Base-by-base conservation (phyloP, 2,113 vertebrate species). In the Guaruba guarouba region DNA sequence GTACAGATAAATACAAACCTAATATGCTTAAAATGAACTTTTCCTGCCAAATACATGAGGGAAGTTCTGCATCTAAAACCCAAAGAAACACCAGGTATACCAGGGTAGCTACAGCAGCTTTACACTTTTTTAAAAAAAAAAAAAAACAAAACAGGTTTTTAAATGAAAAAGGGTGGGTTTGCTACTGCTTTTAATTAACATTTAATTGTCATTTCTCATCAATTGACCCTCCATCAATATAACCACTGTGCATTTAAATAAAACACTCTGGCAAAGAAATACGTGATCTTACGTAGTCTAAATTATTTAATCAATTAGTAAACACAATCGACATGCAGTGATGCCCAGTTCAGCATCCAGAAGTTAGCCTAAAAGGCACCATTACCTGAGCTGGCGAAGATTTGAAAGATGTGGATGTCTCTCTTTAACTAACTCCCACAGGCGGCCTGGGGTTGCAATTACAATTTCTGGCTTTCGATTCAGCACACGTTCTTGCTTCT, bases 391-490 rank as follows among this genome's bases (percentile, higher is more conserved):
- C 86, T 98, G 98, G 48, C 97, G 97, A 51, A 99, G 98, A 94
- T 98, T 98, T 81, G 96, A 97, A 67, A 99, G 98, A 96, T 99
- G 99, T 9, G 98, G 98, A 79, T 99, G 98, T 57, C 88, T 98
- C 95, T 99, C 99, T 92, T 98, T 98, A 93, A 99, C 97, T 29
- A 99, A 94, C 91, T 99, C 99, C 99, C 99, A 99, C 82, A 99
- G 95, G 22, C 99, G 99, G 52, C 99, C 99, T 7, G 99, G 99
- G 23, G 99, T 99, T 54, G 99, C 99, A 22, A 99, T 98, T 22
- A 99, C 95, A 57, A 99, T 99, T 97, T 99, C 99, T 10, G 99
- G 99, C 82, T 97, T 98, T 61, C 97, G 98, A 87, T 98, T 99
- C 82, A 99, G 93, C 84, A 99, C 97, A 86, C 99, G 97, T 79